phyloP scores from a whole-genome alignment of 2,113 vertebrate genomes.

The Origma solitaria region DNA sequence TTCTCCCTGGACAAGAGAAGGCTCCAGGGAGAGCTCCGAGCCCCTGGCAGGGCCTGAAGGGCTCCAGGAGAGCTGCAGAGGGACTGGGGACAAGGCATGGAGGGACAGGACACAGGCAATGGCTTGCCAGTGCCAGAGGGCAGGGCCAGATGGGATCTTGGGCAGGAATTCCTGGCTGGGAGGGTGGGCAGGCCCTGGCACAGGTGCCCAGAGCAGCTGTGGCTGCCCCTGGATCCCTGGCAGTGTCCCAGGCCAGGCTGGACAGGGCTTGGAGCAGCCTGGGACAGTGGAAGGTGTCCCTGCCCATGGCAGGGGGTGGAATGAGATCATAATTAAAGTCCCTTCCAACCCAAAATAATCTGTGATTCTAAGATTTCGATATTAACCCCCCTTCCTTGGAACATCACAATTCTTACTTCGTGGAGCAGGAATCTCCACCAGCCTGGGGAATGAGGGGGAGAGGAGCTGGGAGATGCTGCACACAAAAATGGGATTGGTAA shows the following conservation, averaged over 20 bases:
- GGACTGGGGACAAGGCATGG: not conserved
- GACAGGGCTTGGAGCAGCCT: accelerated
- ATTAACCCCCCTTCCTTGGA: not conserved
- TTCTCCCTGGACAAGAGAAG: not conserved
- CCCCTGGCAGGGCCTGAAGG: not conserved
- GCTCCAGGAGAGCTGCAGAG: not conserved
- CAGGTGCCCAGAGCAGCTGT: not conserved
- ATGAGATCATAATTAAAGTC: not conserved
- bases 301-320: not conserved
- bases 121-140: not conserved
- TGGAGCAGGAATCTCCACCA: not conserved
- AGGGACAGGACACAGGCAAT: not conserved
- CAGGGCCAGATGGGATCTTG: accelerated
- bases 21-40: not conserved
- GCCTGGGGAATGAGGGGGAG: not conserved
- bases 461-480: not conserved
- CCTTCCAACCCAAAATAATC: not conserved
- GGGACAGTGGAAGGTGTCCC: too few species aligned
- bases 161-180: not conserved
- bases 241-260: accelerated
- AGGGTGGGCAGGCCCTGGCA: not conserved
- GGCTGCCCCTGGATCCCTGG: not conserved
- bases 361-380: not conserved
- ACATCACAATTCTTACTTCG: not conserved
- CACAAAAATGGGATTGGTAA: not conserved